A percentile compares a stretch with the other conserved stretches of the same genome.
phyloP scores from a whole-genome alignment of 2,888 invertebrate genomes.

The Coenonympha glycerion region DNA sequence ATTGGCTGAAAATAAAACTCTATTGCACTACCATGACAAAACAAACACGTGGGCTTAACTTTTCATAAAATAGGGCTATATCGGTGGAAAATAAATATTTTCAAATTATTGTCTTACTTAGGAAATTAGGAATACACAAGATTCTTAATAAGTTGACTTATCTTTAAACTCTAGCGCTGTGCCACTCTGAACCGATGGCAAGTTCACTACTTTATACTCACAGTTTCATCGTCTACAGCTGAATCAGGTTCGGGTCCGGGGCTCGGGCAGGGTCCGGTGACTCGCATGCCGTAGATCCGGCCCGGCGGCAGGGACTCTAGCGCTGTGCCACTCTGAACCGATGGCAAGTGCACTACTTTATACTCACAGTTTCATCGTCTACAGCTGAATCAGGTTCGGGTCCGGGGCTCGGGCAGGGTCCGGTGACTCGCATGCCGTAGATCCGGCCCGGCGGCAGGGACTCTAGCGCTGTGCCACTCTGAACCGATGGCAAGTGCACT shows the following conservation, averaged over 20 bases:
- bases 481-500: constrained; percentile 87
- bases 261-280: constrained; percentile 82
- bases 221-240: constrained; percentile 58
- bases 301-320: constrained; percentile 89
- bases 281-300: constrained; percentile 91
- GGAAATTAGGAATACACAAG: too few species aligned
- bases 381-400: constrained; percentile 63
- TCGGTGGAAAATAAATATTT: too few species aligned
- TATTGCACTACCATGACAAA: too few species aligned
- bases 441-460: constrained; percentile 92
- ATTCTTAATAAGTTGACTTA: too few species aligned
- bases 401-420: constrained; percentile 78
- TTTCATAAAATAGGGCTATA: too few species aligned
- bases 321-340: constrained; percentile 72
- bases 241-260: constrained; percentile 67
- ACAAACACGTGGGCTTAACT: neutral
- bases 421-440: constrained; percentile 89
- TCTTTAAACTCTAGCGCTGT: constrained; percentile 77
- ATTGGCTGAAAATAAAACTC: constrained; percentile 48
- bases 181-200: constrained; percentile 82
- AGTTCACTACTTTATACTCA: constrained; percentile 82
- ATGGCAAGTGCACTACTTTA: constrained; percentile 88
- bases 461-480: constrained; percentile 73
- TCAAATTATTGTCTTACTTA: too few species aligned
- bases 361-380: constrained; percentile 61